These are phyloP conservation scores for Latrodectus hesperus DNA, from an alignment of 2,888 invertebrate species.

Conservation along the genomic window DNA sequence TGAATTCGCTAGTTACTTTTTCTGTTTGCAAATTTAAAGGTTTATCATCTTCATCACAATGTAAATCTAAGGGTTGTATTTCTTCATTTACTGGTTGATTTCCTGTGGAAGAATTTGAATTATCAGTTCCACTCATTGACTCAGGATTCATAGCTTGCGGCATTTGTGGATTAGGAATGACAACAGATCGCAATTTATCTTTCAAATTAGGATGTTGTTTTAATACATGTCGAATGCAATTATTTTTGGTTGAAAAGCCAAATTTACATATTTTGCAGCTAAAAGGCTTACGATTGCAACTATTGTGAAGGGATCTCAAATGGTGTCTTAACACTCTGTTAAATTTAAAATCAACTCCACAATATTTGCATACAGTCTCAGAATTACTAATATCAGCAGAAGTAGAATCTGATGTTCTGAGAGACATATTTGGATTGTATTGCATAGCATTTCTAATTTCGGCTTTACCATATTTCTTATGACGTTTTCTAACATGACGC, in stretches of 20 bases:
- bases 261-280: slow-evolving; percentile 74
- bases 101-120: slow-evolving; percentile 54
- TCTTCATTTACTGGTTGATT: slow-evolving; percentile 51
- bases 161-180: slow-evolving; percentile 57
- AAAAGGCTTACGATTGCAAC: slow-evolving; percentile 75
- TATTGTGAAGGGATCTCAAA: slow-evolving; percentile 74
- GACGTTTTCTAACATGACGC: slow-evolving; percentile 92
- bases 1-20: slow-evolving; percentile 11
- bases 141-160: slow-evolving; percentile 20
- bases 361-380: slow-evolving; percentile 76
- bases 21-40: slow-evolving; percentile 37
- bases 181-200: slow-evolving; percentile 68
- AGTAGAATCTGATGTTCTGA: slow-evolving; percentile 45
- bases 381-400: slow-evolving; percentile 71
- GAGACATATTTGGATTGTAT: slow-evolving; percentile 73
- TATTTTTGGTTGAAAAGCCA: slow-evolving; percentile 75
- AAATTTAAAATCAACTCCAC: slow-evolving; percentile 76
- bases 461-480: slow-evolving; percentile 88
- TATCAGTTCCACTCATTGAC: slow-evolving; percentile 26
- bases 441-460: slow-evolving; percentile 89
- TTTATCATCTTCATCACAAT: slow-evolving; percentile 30
- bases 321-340: slow-evolving; percentile 76
- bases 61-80: slow-evolving; percentile 80
- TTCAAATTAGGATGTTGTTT: slow-evolving; percentile 74
- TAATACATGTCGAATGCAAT: slow-evolving; percentile 75